Conservation (phyloP, 2,113 vertebrate genomes). For the Lepus timidus region DNA sequence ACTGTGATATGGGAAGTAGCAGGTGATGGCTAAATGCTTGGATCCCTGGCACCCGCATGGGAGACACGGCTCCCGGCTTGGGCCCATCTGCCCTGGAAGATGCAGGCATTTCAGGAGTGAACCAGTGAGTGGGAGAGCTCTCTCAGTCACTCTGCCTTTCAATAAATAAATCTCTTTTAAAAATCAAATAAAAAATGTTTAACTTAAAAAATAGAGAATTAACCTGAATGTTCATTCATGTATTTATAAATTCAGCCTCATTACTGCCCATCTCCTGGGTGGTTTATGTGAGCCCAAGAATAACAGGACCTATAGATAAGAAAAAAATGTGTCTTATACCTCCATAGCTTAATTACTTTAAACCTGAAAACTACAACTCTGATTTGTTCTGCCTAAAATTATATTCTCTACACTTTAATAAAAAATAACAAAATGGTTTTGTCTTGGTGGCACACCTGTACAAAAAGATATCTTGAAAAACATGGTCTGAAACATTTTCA, state of each 20-base stretch:
- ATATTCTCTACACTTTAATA: neutral
- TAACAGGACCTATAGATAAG: neutral
- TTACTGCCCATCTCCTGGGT: neutral
- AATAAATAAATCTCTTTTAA: no score
- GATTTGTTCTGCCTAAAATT: slow-evolving; percentile 35
- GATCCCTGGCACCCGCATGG: no score
- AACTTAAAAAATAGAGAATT: slow-evolving; percentile 49
- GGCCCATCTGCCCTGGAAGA: no score
- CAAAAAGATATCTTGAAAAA: slow-evolving; percentile 5
- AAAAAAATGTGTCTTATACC: neutral
- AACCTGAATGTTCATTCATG: slow-evolving; percentile 14
- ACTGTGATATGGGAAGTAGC: no score
- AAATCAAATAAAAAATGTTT: no score
- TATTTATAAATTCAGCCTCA: slow-evolving; percentile 19
- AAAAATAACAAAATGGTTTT: slow-evolving; percentile 19
- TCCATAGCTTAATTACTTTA: slow-evolving; percentile 49
- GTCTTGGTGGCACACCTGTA: neutral
- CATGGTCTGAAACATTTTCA: slow-evolving; percentile 24
- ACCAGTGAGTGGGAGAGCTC: no score
- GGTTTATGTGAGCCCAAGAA: neutral
- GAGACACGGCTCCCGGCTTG: no score
- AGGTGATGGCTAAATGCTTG: no score
- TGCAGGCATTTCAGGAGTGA: no score
- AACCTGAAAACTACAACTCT: slow-evolving; percentile 23
- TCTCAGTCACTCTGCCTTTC: no score